Evolutionary conservation across 2,797 vertebrate species (phyloP).

Genomic region (Trachurus trachurus): DNA sequence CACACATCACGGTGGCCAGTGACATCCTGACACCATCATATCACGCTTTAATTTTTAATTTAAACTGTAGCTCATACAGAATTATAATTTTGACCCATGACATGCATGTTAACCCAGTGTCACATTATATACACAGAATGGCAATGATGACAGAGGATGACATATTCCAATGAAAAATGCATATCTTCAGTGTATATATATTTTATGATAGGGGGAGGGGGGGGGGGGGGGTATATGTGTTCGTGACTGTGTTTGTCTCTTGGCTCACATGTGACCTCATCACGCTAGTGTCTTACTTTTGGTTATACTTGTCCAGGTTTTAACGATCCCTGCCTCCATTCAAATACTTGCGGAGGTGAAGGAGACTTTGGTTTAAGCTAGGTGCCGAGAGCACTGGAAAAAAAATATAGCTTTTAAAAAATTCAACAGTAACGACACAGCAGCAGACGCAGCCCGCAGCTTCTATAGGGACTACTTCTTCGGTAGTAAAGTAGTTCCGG

Average conservation of each 20-base stretch:
- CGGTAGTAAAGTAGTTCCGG: no score
- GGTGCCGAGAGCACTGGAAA: neutral
- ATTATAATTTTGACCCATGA: constrained; percentile 26
- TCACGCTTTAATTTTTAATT: constrained; percentile 40
- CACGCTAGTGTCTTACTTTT: neutral
- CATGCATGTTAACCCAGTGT: constrained; percentile 6
- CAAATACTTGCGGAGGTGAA: neutral
- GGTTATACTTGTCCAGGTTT: neutral
- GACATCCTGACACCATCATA: constrained; percentile 30
- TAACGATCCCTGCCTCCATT: neutral
- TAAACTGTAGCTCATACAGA: constrained; percentile 15
- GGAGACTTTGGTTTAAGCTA: neutral
- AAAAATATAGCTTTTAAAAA: neutral
- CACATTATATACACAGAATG: neutral
- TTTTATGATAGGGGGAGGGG: no score
- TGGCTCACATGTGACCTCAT: neutral
- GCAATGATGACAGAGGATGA: neutral
- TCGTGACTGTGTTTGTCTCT: neutral
- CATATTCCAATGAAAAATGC: neutral
- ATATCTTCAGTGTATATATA: neutral
- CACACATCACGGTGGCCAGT: constrained; percentile 5
- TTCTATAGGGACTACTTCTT: neutral
- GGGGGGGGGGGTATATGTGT: no score
- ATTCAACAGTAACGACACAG: neutral
- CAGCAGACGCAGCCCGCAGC: neutral